These are phyloP conservation scores for Trematomus bernacchii DNA, from an alignment of 2,797 vertebrate genomes.

Conservation along the genomic window DNA sequence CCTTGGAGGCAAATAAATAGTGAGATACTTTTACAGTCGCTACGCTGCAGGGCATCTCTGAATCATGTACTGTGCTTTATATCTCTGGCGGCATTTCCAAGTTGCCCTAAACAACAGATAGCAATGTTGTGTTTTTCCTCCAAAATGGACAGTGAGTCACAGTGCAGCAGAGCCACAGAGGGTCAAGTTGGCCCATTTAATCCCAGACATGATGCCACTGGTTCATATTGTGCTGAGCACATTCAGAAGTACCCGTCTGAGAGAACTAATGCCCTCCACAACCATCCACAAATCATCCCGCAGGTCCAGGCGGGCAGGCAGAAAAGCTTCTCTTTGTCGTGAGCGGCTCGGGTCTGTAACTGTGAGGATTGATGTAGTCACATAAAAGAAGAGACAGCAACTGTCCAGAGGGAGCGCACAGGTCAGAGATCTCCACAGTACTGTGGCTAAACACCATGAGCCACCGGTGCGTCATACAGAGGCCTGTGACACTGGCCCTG, in stretches of 20 bases:
- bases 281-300: constrained; percentile 64
- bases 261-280: constrained; percentile 37
- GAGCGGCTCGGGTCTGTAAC: constrained; percentile 39
- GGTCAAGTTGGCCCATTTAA: constrained; percentile 46
- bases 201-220: constrained; percentile 32
- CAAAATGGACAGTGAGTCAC: constrained; percentile 19
- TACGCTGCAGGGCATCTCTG: background rate
- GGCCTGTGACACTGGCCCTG: constrained; percentile 14
- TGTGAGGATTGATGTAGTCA: constrained; percentile 63
- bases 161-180: constrained; percentile 17
- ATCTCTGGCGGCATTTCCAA: background rate
- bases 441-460: constrained; percentile 52
- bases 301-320: constrained; percentile 29
- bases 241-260: constrained; percentile 40
- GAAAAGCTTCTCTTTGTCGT: constrained; percentile 41
- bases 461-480: constrained; percentile 33
- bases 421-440: constrained; percentile 59
- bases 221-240: constrained; percentile 31
- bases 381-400: constrained; percentile 62
- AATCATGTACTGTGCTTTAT: constrained; percentile 3
- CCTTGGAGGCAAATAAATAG: background rate
- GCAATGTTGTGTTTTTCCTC: constrained; percentile 5
- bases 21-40: constrained; percentile 15
- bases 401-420: constrained; percentile 51
- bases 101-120: constrained; percentile 18